A percentile compares a stretch with the other conserved stretches of the same genome.
phyloP scores from a whole-genome alignment of 2,888 invertebrate species.

The Fabriciana adippe region DNA sequence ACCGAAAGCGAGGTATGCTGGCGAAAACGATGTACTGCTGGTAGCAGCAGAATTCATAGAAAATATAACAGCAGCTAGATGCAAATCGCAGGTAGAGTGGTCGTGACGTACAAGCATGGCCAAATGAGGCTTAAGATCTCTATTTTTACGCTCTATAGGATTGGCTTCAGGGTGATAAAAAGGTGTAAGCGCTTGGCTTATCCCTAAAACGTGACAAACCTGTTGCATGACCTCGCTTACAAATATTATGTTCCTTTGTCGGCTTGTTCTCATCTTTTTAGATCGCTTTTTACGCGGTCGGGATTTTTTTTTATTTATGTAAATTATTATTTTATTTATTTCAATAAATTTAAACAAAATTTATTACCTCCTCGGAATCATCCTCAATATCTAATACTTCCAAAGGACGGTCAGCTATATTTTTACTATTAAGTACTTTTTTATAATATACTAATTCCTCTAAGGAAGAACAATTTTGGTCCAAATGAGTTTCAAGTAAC shows the following conservation, averaged over 20 bases:
- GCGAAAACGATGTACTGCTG: constrained; percentile 24
- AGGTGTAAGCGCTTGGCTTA: too few relatives aligned
- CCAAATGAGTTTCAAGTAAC: constrained; percentile 11
- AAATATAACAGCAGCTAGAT: constrained; percentile 26
- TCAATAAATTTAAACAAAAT: constrained; percentile 25
- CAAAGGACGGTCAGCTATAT: constrained; percentile 6
- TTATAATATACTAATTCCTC: constrained; percentile 10
- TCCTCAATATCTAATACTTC: background rate
- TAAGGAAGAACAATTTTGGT: constrained; percentile 7
- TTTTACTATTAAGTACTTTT: constrained; percentile 13
- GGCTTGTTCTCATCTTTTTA: too few relatives aligned
- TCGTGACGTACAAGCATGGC: constrained; percentile 41
- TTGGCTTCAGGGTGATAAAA: too few relatives aligned
- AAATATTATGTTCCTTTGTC: too few relatives aligned
- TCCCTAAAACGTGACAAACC: too few relatives aligned
- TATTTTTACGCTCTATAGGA: constrained; percentile 47
- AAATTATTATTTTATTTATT: too few relatives aligned
- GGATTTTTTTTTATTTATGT: too few relatives aligned
- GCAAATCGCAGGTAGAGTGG: constrained; percentile 25
- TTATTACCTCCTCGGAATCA: constrained; percentile 11
- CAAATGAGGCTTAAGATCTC: constrained; percentile 47
- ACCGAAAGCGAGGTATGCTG: constrained; percentile 34
- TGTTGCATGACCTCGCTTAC: too few relatives aligned
- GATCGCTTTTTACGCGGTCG: too few relatives aligned
- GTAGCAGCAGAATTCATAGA: constrained; percentile 37